Evolutionary conservation across 2,113 vertebrate genomes (phyloP), one percentile per base, ranked within the genome.

Genomic region (Syrrhaptes paradoxus): DNA sequence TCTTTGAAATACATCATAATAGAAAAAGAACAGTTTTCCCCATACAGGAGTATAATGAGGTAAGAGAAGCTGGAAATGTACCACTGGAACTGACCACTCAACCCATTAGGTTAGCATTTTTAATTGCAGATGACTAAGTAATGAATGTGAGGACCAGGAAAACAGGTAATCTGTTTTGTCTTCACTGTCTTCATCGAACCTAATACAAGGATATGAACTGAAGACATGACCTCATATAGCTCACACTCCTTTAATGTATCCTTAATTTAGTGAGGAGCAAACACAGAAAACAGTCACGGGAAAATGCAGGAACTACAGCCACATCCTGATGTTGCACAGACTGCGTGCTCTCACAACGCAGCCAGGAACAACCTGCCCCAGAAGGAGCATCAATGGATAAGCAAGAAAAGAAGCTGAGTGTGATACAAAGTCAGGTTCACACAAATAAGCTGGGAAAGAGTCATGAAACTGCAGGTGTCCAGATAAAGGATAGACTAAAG

Each of bases 401-500:
- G 31, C 26, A 41, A 48, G 11, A 59, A 90, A 86, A 86, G 46
- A 38, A 84, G 10, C 31, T 26, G 18, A 48, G 58, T 26, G 28
- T 71, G 71, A 75, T 77, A 72, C 66, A 79, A 93, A 92, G 79
- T 41, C 61, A 58, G 34, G 46, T 77, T 66, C 77, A 62, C 71
- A 68, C 20, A 76, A 93, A 76, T 65, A 89, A 80, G 17, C 36
- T 90, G 26, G 57, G 74, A 92, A 90, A 85, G 58, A 85, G 34
- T 46, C 41, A 62, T 61, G 46, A 81, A 94, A 88, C 68, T 75
- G 81, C 87, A 94, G 61, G 34, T 79, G 68, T 89, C 78, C 72
- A 71, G 76, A 96, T 83, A 73, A 93, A 94, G 61, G 83, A 83
- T 20, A 87, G 88, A 45, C 48, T 85, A 75, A 90, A 97, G 32